phyloP scores from a whole-genome alignment of 2,797 vertebrate genomes.

The Merluccius polli region DNA sequence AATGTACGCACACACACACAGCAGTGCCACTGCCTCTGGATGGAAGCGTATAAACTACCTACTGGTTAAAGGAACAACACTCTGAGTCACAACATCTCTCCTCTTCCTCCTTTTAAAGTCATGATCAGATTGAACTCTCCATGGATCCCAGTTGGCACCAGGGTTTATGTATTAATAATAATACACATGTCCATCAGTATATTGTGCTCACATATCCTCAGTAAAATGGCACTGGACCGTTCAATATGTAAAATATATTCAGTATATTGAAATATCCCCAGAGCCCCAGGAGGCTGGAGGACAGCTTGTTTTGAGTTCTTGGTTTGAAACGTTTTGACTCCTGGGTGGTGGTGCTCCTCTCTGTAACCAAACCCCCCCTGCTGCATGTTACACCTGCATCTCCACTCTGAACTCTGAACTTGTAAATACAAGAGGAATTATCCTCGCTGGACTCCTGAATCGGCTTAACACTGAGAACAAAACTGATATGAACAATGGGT shows the following conservation, averaged over 20 bases:
- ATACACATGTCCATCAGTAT: neutral
- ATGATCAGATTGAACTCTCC: neutral
- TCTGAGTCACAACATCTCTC: slow-evolving; percentile 1
- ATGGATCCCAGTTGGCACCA: neutral
- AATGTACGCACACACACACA: neutral
- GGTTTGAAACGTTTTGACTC: neutral
- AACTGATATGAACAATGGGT: too few species aligned
- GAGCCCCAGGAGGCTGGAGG: neutral
- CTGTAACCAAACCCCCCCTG: neutral
- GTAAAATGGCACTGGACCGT: neutral
- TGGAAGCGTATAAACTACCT: neutral
- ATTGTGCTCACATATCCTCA: neutral
- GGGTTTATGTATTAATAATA: neutral
- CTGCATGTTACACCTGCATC: neutral
- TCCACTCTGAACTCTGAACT: neutral
- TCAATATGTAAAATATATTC: neutral
- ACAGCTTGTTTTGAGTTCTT: neutral
- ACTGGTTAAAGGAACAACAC: neutral
- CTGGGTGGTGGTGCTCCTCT: neutral
- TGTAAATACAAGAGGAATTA: neutral
- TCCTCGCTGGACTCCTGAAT: neutral
- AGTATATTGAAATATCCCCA: neutral
- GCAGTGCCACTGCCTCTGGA: neutral
- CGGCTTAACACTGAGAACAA: neutral
- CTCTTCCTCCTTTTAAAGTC: neutral